Conservation (phyloP, 2,888 invertebrate genomes). For the Pharmacophagus antenor region DNA sequence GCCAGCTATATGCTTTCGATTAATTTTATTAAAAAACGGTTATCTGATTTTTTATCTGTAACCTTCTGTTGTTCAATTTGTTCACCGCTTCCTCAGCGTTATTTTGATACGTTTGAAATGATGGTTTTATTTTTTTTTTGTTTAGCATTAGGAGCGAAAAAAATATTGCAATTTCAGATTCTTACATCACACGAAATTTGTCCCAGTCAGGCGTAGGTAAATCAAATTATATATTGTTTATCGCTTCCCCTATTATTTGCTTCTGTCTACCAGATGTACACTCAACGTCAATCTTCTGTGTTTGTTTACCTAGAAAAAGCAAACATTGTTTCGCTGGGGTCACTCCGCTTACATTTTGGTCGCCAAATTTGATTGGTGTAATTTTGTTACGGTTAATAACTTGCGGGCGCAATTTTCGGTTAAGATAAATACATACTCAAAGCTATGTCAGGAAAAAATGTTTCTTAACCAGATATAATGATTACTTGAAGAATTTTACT, state of each 20-base stretch:
- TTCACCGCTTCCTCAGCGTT: neutral
- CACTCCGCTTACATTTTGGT: constrained; percentile 62
- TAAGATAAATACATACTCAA: neutral
- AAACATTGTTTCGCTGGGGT: constrained; percentile 70
- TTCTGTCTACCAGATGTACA: constrained; percentile 77
- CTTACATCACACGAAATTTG: constrained; percentile 66
- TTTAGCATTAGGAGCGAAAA: neutral
- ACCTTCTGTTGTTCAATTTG: constrained; percentile 17
- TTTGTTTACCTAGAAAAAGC: constrained; percentile 78
- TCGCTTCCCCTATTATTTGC: constrained; percentile 73
- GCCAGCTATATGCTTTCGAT: constrained; percentile 5
- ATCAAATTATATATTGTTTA: constrained; percentile 77
- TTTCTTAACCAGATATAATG: neutral
- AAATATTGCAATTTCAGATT: constrained; percentile 28
- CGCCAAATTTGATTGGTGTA: constrained; percentile 70
- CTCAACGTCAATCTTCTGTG: constrained; percentile 74
- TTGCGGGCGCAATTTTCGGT: constrained; percentile 12
- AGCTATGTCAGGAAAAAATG: neutral
- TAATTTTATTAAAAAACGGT: constrained; percentile 21
- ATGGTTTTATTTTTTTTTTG: neutral
- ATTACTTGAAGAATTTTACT: no score
- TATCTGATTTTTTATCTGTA: constrained; percentile 17
- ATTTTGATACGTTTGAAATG: neutral
- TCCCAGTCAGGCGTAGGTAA: constrained; percentile 55
- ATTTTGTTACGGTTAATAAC: constrained; percentile 48